Evolutionary conservation across 92 coral and sea anemone species (phyloP).

Genomic region (Heliopora coerulea): DNA sequence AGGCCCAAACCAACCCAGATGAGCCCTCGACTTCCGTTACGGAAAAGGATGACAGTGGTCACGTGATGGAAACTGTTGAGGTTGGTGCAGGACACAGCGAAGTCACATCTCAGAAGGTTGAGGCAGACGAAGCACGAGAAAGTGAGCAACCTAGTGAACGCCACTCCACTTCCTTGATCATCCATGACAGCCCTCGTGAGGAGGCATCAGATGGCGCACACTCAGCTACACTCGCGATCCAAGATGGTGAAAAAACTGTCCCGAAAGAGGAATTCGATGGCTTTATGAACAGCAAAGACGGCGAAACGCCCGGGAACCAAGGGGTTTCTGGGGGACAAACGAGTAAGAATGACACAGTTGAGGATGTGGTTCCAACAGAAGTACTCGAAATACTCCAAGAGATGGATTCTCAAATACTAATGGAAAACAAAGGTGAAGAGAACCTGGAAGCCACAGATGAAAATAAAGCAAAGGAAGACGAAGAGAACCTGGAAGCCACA

Average conservation of each 20-base stretch:
- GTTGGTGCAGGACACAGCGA: not conserved
- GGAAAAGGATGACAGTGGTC: not conserved
- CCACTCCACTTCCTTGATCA: not conserved
- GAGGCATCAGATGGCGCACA: not conserved
- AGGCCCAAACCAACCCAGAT: constrained; percentile 4
- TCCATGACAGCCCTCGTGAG: not conserved
- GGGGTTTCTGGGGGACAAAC: not conserved
- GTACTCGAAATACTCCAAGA: not conserved
- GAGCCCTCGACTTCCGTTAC: not conserved
- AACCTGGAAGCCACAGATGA: not conserved
- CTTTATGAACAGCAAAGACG: not conserved
- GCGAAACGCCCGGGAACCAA: not conserved
- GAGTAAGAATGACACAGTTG: not conserved
- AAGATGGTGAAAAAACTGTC: not conserved
- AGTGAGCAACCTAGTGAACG: not conserved
- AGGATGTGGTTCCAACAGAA: not conserved
- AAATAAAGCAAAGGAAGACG: not conserved
- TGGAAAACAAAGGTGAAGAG: not conserved
- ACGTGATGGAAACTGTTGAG: not conserved
- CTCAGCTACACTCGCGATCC: not conserved
- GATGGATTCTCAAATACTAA: not conserved
- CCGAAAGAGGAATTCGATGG: not conserved
- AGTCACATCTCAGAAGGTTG: not conserved
- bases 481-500: not conserved
- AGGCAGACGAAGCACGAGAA: not conserved